phyloP scores from a whole-genome alignment of 2,888 invertebrate genomes.

The Aspidiotus destructor region DNA sequence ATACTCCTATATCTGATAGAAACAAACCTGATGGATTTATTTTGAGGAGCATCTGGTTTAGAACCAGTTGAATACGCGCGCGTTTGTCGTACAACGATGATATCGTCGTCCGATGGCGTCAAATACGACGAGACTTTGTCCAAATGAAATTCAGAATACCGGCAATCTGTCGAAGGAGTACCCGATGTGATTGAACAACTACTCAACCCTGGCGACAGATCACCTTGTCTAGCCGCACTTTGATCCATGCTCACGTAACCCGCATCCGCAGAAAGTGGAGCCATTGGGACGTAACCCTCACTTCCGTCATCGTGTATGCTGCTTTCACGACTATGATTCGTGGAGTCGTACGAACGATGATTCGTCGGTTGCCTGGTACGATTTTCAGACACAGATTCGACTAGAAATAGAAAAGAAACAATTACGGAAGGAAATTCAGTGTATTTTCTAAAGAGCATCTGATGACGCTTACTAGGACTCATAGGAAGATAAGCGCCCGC shows the following conservation, averaged over 20 bases:
- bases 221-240: conserved; percentile 36
- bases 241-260: conserved; percentile 56
- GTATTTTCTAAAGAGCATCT: not conserved
- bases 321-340: conserved; percentile 52
- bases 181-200: conserved; percentile 67
- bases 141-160: conserved; percentile 66
- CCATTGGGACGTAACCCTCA: conserved; percentile 59
- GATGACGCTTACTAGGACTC: conserved; percentile 43
- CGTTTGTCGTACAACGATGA: conserved; percentile 51
- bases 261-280: conserved; percentile 47
- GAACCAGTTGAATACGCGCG: conserved; percentile 81
- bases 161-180: conserved; percentile 68
- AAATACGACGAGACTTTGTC: conserved; percentile 72
- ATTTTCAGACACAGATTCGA: conserved; percentile 28
- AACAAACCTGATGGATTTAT: conserved; percentile 37
- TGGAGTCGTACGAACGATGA: conserved; percentile 25
- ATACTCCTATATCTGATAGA: not conserved
- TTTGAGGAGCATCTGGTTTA: conserved; percentile 49
- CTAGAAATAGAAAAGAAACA: conserved; percentile 5
- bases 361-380: conserved; percentile 15
- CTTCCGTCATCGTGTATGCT: conserved; percentile 48
- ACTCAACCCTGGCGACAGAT: conserved; percentile 54
- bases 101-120: conserved; percentile 53
- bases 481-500: conserved; percentile 47
- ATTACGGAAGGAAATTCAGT: not conserved